phyloP scores from a whole-genome alignment of 2,113 vertebrate genomes.

The Macroglossus sobrinus region DNA sequence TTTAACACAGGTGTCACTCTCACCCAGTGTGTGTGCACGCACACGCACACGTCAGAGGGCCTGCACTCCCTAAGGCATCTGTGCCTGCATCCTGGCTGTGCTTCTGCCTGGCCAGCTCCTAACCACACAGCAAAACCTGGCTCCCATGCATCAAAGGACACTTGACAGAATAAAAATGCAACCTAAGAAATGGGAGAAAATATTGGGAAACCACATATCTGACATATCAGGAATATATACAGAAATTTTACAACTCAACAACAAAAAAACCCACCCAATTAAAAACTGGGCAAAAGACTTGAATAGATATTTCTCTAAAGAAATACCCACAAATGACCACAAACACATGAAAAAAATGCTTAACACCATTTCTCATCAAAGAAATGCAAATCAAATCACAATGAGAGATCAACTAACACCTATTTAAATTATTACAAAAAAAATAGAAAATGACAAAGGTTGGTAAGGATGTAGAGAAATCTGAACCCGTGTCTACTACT shows the following conservation, averaged over 20 bases:
- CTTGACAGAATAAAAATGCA: not conserved
- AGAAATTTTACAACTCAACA: not conserved
- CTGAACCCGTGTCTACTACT: fast-evolving
- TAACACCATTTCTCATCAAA: not conserved
- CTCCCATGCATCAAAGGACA: not conserved
- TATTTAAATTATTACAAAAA: not conserved
- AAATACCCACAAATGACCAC: not conserved
- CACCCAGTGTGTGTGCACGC: not conserved
- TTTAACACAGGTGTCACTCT: not conserved
- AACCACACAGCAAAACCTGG: not conserved
- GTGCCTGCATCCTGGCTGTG: not conserved
- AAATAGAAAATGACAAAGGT: not conserved
- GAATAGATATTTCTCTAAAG: not conserved
- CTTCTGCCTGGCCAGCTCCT: not conserved
- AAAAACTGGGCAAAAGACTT: not conserved
- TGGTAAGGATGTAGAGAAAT: not conserved
- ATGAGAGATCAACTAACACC: not conserved
- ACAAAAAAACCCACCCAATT: not conserved
- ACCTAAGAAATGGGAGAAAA: not conserved
- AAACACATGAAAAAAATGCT: not conserved
- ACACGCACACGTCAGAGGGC: no score
- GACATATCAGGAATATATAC: not conserved
- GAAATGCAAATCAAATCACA: not conserved
- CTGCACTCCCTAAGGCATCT: not conserved
- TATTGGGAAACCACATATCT: not conserved